These are phyloP conservation scores for Mungos mungo DNA, from an alignment of 2,113 vertebrate genomes.

Conservation along the genomic window DNA sequence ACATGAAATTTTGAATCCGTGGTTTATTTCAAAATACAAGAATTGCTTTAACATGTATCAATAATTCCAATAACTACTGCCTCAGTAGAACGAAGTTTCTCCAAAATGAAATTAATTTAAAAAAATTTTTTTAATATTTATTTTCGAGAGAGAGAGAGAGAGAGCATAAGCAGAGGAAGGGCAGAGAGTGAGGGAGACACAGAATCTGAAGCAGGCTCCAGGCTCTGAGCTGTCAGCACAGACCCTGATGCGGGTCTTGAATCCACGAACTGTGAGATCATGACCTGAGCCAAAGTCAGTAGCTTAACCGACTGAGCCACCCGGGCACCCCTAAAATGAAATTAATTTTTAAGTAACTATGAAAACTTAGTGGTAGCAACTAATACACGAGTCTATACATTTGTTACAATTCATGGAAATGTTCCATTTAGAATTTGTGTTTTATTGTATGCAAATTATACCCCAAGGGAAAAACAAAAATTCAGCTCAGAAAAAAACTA, in stretches of 20 bases:
- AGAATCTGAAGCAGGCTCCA: no score
- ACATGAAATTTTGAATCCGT: neutral
- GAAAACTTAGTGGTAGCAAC: neutral
- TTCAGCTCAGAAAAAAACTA: neutral
- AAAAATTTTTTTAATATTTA: no score
- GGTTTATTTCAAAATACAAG: neutral
- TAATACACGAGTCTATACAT: neutral
- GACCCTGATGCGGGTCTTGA: no score
- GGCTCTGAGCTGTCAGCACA: no score
- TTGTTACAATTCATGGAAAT: neutral
- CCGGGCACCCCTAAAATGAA: neutral
- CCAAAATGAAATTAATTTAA: neutral
- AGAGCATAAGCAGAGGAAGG: no score
- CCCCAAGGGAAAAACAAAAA: neutral
- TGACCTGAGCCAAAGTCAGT: no score
- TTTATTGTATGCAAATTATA: neutral
- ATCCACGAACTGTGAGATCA: no score
- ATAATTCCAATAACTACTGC: neutral
- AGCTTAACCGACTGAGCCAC: no score
- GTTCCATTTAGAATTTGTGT: neutral
- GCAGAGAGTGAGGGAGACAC: no score
- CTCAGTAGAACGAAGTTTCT: neutral
- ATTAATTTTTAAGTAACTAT: conserved; percentile 20
- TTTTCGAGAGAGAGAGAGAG: no score
- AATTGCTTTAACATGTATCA: neutral